Evolutionary conservation across 2,888 invertebrate genomes (phyloP).

Genomic region (Apeira syringaria): DNA sequence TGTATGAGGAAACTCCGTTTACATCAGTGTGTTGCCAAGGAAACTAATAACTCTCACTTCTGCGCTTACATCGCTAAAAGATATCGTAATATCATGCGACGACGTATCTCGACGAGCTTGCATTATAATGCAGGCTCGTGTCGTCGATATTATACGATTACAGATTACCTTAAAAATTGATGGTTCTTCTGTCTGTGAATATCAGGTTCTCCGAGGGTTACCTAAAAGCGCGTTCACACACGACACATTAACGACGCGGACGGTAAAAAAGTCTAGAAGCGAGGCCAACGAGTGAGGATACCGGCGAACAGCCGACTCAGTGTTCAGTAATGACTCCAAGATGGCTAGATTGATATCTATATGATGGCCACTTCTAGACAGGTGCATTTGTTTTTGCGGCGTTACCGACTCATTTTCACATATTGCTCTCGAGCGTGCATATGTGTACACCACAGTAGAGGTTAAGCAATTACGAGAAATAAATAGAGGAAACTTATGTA

Average conservation of each 20-base stretch:
- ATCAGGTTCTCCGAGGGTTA: conserved; percentile 15
- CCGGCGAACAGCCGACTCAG: neutral
- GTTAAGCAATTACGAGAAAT: too few relatives aligned
- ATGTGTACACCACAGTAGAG: too few relatives aligned
- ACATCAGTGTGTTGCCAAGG: neutral
- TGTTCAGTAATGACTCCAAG: conserved; percentile 22
- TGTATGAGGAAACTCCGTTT: neutral
- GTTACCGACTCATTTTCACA: conserved; percentile 5
- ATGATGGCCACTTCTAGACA: conserved; percentile 18
- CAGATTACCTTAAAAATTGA: conserved; percentile 3
- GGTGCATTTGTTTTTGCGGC: conserved; percentile 20
- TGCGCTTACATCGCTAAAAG: too few relatives aligned
- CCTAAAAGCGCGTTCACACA: conserved; percentile 18
- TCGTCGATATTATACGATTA: neutral
- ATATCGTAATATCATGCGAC: too few relatives aligned
- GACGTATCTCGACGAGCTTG: too few relatives aligned
- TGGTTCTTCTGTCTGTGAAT: conserved; percentile 21
- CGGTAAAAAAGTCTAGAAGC: too few relatives aligned
- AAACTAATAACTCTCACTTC: neutral
- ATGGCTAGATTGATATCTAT: conserved; percentile 28
- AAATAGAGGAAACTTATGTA: too few relatives aligned
- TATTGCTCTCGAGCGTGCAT: conserved; percentile 3
- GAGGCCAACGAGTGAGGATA: too few relatives aligned
- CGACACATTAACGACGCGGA: conserved; percentile 20
- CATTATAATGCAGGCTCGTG: too few relatives aligned